Percentiles rank a stretch among this genome's conserved stretches.
These are phyloP conservation scores for Macrotis lagotis DNA, from an alignment of 2,113 vertebrate species.

Conservation along the genomic window DNA sequence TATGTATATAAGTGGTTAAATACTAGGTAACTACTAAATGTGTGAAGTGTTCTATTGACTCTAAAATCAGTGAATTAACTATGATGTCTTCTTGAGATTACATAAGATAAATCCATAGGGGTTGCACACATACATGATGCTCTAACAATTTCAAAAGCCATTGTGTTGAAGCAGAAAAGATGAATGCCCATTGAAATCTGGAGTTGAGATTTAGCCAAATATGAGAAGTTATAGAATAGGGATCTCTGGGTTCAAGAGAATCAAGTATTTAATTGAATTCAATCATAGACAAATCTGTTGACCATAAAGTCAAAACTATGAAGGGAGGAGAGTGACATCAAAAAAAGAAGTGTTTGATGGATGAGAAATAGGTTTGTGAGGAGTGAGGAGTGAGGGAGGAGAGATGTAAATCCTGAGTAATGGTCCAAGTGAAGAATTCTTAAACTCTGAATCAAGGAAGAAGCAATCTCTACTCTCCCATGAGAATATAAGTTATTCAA, in stretches of 20 bases:
- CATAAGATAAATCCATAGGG: neutral
- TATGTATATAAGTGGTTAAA: neutral
- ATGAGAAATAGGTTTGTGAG: neutral
- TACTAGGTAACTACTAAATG: neutral
- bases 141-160: neutral
- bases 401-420: neutral
- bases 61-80: neutral
- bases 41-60: neutral
- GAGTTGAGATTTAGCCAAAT: neutral
- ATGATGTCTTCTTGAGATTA: neutral
- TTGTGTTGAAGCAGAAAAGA: neutral
- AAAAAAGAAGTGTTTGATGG: neutral
- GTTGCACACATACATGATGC: neutral
- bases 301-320: neutral
- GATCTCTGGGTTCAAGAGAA: neutral
- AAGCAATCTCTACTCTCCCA: neutral
- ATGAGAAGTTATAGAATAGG: neutral
- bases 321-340: neutral
- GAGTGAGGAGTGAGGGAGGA: neutral
- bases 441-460: neutral
- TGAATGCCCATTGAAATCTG: neutral
- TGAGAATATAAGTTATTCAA: neutral
- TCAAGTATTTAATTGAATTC: neutral
- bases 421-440: neutral
- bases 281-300: no score